Evolutionary conservation across 2,888 invertebrate genomes (phyloP).

Genomic region (Volucella zonaria): DNA sequence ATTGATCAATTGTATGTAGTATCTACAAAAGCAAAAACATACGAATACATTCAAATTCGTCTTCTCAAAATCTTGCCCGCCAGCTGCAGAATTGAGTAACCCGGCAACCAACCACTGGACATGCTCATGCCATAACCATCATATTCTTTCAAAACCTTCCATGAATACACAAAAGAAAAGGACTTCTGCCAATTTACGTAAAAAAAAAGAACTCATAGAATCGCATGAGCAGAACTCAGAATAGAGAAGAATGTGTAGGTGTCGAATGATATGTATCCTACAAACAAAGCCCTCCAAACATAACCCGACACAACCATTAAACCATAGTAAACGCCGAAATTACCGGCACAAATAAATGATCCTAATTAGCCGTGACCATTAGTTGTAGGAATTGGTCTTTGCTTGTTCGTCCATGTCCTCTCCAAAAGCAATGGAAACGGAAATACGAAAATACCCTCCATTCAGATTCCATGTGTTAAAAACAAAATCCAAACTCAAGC

Average conservation of each 20-base stretch:
- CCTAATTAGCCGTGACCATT: conserved; percentile 72
- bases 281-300: neutral
- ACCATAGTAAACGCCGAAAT: conserved; percentile 62
- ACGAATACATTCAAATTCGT: too few species aligned
- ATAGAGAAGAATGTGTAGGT: too few species aligned
- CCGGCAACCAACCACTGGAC: too few species aligned
- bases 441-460: conserved; percentile 2
- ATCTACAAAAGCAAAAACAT: too few species aligned
- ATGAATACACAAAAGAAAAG: too few species aligned
- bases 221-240: conserved; percentile 4
- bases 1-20: too few species aligned
- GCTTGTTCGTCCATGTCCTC: conserved; percentile 15
- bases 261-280: too few species aligned
- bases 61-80: too few species aligned
- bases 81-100: too few species aligned
- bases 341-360: conserved; percentile 65
- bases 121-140: too few species aligned
- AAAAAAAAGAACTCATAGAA: conserved; percentile 39
- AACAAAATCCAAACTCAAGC: conserved; percentile 38
- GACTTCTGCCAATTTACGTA: conserved; percentile 38
- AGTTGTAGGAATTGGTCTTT: conserved; percentile 54
- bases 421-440: conserved; percentile 8
- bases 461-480: conserved; percentile 28
- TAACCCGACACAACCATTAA: conserved; percentile 38
- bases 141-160: too few species aligned